Evolutionary conservation across 2,797 vertebrate species (phyloP).

Genomic region (Smutsia gigantea): DNA sequence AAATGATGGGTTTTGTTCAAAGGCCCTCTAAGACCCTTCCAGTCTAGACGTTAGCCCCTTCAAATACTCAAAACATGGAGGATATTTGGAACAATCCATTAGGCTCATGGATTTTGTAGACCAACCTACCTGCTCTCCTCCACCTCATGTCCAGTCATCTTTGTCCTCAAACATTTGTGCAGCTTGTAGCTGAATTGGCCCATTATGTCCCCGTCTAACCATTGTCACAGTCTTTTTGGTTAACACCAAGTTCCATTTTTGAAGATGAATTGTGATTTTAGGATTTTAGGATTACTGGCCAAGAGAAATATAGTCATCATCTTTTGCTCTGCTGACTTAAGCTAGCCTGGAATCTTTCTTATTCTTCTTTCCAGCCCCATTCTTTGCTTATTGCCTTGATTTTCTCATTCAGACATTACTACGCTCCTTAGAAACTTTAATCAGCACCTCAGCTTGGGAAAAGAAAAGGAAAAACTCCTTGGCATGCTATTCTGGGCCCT

Average conservation of each 20-base stretch:
- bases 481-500: not conserved
- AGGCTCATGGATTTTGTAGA: not conserved
- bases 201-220: not conserved
- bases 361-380: not conserved
- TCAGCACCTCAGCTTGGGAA: not conserved
- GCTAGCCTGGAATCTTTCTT: not conserved
- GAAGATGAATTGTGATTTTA: not conserved
- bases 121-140: not conserved
- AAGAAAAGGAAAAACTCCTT: not conserved
- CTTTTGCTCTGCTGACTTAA: not conserved
- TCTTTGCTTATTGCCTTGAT: not conserved
- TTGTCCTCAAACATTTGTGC: not conserved
- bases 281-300: not conserved
- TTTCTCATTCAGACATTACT: not conserved
- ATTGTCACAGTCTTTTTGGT: not conserved
- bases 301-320: not conserved
- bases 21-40: not conserved
- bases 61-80: not conserved
- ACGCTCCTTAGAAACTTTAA: conserved; percentile 6
- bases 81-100: not conserved
- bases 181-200: not conserved
- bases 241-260: not conserved
- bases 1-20: not conserved
- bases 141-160: not conserved
- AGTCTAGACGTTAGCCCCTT: not conserved